Percentiles rank a stretch among this genome's conserved stretches.
These are phyloP conservation scores for Drosophila suzukii DNA, from an alignment of 1,140 invertebrate genomes.

Conservation along the genomic window DNA sequence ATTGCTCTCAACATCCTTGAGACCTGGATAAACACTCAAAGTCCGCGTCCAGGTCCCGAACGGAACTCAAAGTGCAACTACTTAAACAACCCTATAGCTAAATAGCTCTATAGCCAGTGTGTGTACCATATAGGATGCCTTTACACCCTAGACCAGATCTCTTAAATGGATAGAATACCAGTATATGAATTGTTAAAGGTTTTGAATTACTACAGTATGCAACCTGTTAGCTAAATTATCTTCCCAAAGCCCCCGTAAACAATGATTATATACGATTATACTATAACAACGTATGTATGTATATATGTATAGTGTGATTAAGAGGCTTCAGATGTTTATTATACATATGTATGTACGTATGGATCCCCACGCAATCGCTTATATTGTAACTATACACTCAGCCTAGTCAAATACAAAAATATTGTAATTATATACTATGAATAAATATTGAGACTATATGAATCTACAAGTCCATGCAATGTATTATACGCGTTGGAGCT, in stretches of 20 bases:
- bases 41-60: conserved; percentile 25
- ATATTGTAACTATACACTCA: conserved; percentile 52
- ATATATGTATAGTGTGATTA: conserved; percentile 54
- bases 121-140: conserved; percentile 51
- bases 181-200: conserved; percentile 63
- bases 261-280: conserved; percentile 30
- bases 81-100: conserved; percentile 31
- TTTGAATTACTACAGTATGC: conserved; percentile 48
- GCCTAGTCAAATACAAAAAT: conserved; percentile 53
- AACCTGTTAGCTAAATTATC: conserved; percentile 62
- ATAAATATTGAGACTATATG: conserved; percentile 58
- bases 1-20: not conserved
- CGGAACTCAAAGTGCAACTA: conserved; percentile 51
- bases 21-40: conserved; percentile 12
- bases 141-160: conserved; percentile 31
- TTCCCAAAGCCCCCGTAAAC: conserved; percentile 26
- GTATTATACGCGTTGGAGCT: conserved; percentile 24
- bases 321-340: conserved; percentile 48
- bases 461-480: conserved; percentile 35
- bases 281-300: conserved; percentile 37
- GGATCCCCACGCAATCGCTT: conserved; percentile 53
- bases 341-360: conserved; percentile 49
- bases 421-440: conserved; percentile 68
- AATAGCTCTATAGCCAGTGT: conserved; percentile 13
- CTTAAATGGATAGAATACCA: conserved; percentile 6